These are phyloP conservation scores for Phaethornis superciliosus DNA, from an alignment of 2,113 vertebrate genomes.

Conservation along the genomic window DNA sequence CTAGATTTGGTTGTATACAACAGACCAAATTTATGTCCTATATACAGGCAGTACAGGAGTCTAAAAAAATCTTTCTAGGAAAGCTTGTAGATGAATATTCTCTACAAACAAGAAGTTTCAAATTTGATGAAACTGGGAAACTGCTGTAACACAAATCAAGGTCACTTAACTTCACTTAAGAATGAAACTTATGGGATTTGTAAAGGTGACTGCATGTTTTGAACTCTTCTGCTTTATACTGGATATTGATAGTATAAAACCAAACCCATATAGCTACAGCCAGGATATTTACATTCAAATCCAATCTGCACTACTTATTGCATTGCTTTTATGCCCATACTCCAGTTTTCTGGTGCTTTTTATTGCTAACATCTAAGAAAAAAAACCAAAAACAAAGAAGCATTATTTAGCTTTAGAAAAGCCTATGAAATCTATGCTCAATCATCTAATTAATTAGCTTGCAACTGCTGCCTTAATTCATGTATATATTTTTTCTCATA, in stretches of 20 bases:
- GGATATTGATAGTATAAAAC: neutral
- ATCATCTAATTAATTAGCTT: neutral
- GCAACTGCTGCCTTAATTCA: neutral
- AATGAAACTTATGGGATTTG: neutral
- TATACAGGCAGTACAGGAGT: neutral
- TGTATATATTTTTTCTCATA: neutral
- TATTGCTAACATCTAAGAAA: neutral
- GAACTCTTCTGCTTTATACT: neutral
- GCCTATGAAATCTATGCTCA: neutral
- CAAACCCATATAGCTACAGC: neutral
- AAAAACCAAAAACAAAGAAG: neutral
- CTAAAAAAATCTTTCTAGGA: neutral
- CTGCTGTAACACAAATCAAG: neutral
- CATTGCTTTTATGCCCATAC: neutral
- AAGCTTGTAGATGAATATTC: neutral
- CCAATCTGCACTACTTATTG: neutral
- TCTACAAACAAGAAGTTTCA: neutral
- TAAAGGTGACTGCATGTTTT: neutral
- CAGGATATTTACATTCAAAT: neutral
- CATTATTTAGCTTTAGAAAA: neutral
- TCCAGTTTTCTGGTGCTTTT: neutral
- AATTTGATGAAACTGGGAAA: neutral
- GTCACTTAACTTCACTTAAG: neutral
- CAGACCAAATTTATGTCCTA: neutral
- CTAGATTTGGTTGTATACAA: neutral